A percentile compares a stretch with the other conserved stretches of the same genome.
Evolutionary conservation across 2,888 invertebrate genomes (phyloP).

Genomic region (Cataglyphis livida): DNA sequence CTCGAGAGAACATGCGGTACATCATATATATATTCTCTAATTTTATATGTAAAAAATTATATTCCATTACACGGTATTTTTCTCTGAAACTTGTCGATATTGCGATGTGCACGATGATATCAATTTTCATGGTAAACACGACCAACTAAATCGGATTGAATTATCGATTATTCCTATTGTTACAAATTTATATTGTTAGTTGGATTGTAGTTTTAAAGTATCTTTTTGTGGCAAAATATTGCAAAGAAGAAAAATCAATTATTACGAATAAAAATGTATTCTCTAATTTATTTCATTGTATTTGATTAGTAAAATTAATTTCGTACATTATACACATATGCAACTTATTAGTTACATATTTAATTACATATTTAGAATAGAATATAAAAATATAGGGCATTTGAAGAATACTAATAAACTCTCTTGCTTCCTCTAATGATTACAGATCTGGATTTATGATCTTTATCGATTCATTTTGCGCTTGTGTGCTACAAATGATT

Average conservation of each 20-base stretch:
- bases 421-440: not conserved
- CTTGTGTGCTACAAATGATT: not conserved
- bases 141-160: not conserved
- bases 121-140: not conserved
- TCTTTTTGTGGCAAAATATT: not conserved
- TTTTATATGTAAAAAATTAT: not conserved
- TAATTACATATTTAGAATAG: not conserved
- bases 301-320: not conserved
- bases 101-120: not conserved
- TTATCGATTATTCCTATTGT: not conserved
- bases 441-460: not conserved
- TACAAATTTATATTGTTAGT: not conserved
- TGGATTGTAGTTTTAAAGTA: not conserved
- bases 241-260: not conserved
- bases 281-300: conserved; percentile 1
- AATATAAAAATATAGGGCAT: not conserved
- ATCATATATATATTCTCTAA: not conserved
- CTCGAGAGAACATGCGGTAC: not conserved
- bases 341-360: not conserved
- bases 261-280: not conserved
- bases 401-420: not conserved
- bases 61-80: not conserved
- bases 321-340: not conserved
- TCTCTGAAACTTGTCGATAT: conserved; percentile 6
- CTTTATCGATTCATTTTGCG: conserved; percentile 5